A percentile compares a stretch with the other conserved stretches of the same genome.
These are phyloP conservation scores for Pilophorus perplexus DNA, from an alignment of 2,888 invertebrate genomes.

Conservation along the genomic window DNA sequence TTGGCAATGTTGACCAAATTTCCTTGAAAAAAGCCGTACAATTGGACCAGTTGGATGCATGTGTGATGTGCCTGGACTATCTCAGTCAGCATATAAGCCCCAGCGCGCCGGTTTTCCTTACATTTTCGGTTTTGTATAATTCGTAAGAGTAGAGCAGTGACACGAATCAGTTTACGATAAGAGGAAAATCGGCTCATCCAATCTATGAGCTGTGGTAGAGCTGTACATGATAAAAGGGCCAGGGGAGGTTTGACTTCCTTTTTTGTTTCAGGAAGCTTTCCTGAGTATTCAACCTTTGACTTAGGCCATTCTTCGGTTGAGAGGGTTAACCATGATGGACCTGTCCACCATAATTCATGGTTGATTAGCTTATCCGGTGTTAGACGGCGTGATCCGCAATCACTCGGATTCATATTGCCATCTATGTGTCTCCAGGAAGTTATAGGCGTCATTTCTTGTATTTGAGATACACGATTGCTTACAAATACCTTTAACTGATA, in stretches of 20 bases:
- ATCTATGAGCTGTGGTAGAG: neutral
- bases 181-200: neutral
- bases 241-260: neutral
- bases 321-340: neutral
- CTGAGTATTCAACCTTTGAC: neutral
- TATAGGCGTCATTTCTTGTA: neutral
- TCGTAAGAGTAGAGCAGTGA: neutral
- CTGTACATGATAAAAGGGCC: neutral
- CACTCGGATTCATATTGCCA: neutral
- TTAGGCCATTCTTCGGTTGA: neutral
- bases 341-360: neutral
- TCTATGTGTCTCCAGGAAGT: neutral
- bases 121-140: too few species aligned
- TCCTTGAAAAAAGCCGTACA: too few species aligned
- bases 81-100: too few species aligned
- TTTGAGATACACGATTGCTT: neutral
- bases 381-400: neutral
- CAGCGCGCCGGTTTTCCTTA: too few species aligned
- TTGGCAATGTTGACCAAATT: too few species aligned
- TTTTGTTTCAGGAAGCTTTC: neutral
- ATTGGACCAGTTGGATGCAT: too few species aligned
- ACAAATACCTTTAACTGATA: neutral
- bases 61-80: too few species aligned
- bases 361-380: neutral
- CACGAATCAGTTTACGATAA: neutral